Evolutionary conservation across 2,113 vertebrate species (phyloP).

Genomic region (Pardalotus punctatus): DNA sequence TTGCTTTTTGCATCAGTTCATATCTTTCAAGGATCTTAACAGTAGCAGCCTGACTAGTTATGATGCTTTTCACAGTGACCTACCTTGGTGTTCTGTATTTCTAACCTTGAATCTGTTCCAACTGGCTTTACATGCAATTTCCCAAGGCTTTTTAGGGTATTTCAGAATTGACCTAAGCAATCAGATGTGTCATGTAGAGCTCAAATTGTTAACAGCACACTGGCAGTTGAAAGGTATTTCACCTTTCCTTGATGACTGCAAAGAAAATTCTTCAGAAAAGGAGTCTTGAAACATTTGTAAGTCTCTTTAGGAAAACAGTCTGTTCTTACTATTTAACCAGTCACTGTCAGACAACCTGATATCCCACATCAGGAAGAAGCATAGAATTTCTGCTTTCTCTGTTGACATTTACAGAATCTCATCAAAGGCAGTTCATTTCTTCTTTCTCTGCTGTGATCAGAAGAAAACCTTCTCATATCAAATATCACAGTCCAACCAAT

Average conservation of each 20-base stretch:
- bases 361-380: not conserved
- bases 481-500: not conserved
- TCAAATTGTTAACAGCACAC: not conserved
- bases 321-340: slow-evolving; percentile 26
- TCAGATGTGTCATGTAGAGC: not conserved
- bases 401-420: not conserved
- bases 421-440: not conserved
- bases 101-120: slow-evolving; percentile 52
- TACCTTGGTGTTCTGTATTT: slow-evolving; percentile 10
- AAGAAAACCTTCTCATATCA: not conserved
- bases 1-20: not conserved
- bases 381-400: not conserved
- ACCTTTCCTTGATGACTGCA: not conserved
- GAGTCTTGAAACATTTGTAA: not conserved
- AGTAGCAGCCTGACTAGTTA: not conserved
- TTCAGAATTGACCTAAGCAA: slow-evolving; percentile 49
- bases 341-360: not conserved
- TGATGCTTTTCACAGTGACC: not conserved
- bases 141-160: slow-evolving; percentile 29
- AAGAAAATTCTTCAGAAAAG: not conserved
- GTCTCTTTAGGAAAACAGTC: not conserved
- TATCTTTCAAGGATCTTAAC: not conserved
- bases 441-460: not conserved
- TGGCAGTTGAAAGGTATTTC: not conserved
- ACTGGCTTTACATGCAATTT: slow-evolving; percentile 51